Conservation (phyloP, 2,888 invertebrate species). For the Pterostichus niger region DNA sequence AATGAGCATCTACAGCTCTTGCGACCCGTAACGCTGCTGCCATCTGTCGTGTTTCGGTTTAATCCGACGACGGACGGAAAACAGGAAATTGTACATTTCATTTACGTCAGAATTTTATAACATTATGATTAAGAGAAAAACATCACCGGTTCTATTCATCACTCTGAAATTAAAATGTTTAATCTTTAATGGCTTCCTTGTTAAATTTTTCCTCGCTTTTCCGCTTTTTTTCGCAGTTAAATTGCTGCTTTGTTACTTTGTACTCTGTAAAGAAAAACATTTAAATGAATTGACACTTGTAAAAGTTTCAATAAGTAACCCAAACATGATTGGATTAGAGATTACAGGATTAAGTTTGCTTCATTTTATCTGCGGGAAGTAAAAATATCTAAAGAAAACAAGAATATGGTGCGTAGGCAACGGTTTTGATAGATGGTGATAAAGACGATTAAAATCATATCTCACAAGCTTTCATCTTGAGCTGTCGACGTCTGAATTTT, state of each 20-base stretch:
- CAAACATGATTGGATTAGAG: constrained; percentile 28
- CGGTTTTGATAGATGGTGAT: constrained; percentile 34
- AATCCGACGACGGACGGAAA: constrained; percentile 15
- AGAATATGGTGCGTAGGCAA: constrained; percentile 1
- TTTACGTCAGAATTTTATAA: not conserved
- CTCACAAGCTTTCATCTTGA: constrained; percentile 40
- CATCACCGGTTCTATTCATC: constrained; percentile 37
- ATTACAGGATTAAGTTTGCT: constrained; percentile 23
- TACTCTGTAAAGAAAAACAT: not conserved
- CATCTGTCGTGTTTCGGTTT: constrained; percentile 50
- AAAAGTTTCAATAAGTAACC: constrained; percentile 4
- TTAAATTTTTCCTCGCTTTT: not conserved
- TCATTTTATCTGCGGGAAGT: not conserved
- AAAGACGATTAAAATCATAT: constrained; percentile 46
- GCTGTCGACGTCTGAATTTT: constrained; percentile 40
- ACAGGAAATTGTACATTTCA: constrained; percentile 33
- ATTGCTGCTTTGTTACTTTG: constrained; percentile 1
- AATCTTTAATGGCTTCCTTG: constrained; percentile 37
- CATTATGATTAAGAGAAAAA: constrained; percentile 30
- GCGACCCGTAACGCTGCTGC: constrained; percentile 18
- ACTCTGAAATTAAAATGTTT: constrained; percentile 34
- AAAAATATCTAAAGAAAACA: constrained; percentile 1
- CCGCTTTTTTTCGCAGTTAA: not conserved
- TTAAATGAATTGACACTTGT: not conserved
- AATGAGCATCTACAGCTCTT: constrained; percentile 29